Evolutionary conservation across 2,797 vertebrate genomes (phyloP), one percentile per base, ranked within the genome.

Genomic region (Allobates femoralis): DNA sequence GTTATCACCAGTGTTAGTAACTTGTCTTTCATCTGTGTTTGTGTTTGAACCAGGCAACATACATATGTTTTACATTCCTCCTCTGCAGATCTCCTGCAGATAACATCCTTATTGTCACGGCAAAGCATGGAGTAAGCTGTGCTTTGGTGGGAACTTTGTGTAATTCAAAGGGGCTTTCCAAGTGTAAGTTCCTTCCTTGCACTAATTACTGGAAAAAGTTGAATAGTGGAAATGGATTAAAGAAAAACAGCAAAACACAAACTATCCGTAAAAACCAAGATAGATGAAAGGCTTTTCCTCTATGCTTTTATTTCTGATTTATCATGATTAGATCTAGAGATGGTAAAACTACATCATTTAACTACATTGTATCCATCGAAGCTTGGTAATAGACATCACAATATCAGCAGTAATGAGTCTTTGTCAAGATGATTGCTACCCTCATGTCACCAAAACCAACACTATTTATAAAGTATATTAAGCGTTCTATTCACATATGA

Each of bases 191-290:
- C 81, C 81, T 56, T 83, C 81, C 53, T 71, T 71, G 50, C 21
- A 56, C 66, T 83, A 83, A 83, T 83, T 73, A 41, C 66, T 83
- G 80, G 80, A 71, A 69, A 50, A 82, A 55, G 30, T 71, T 21
- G 32, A 71, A 60, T 28, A n/a, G 19, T 26, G 64, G 66, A 82
- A 82, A 55, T 71, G 23, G 80, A 23, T 32, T 58, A 78, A 56
- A 56, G 32, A 78, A 32, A 79, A 79, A 60, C 4, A 16, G 21
- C 28, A 30, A 30, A 55, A 32, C 28, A n/a, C 51, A 53, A 46
- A 46, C 41, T 14, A 11, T 67, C 23, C 58, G 51, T 6, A n/a
- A 53, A 82, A 82, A 56, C 3, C 19, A 23, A 18, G 14, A 34
- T 32, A 55, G 18, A 34, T n/a, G 21, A 56, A 51, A 67, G 60